A percentile compares a stretch with the other conserved stretches of the same genome.
These are phyloP conservation scores for Anseranas semipalmata DNA, from an alignment of 2,113 vertebrate genomes.

Conservation along the genomic window DNA sequence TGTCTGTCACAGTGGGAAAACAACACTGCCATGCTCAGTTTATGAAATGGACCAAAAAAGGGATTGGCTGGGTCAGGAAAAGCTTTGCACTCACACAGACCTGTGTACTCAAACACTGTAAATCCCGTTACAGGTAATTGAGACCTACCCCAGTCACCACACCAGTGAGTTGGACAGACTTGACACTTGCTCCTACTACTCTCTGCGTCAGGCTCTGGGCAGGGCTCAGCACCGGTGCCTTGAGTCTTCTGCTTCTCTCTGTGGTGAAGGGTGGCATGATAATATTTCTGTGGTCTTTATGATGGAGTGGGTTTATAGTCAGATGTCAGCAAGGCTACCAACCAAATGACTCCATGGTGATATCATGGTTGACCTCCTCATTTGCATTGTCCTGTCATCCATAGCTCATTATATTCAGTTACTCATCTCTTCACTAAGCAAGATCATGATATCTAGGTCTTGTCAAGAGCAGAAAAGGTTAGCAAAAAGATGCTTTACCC, in stretches of 20 bases:
- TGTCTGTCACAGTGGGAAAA: neutral
- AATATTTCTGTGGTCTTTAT: neutral
- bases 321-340: neutral
- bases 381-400: neutral
- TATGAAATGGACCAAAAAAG: neutral
- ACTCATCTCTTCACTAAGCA: neutral
- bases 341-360: neutral
- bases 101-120: no score
- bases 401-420: neutral
- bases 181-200: neutral
- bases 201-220: neutral
- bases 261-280: neutral
- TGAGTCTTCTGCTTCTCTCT: neutral
- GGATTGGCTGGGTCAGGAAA: neutral
- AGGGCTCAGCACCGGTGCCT: neutral
- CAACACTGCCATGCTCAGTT: neutral
- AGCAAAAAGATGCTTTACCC: neutral
- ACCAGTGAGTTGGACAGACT: neutral
- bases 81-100: neutral
- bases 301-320: neutral
- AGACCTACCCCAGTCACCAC: neutral
- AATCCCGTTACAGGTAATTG: neutral
- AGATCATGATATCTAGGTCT: neutral
- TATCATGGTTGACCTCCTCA: neutral
- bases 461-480: neutral